These are phyloP conservation scores for Drosophila fuyamai DNA, from an alignment of 1,140 invertebrate species.

Conservation along the genomic window DNA sequence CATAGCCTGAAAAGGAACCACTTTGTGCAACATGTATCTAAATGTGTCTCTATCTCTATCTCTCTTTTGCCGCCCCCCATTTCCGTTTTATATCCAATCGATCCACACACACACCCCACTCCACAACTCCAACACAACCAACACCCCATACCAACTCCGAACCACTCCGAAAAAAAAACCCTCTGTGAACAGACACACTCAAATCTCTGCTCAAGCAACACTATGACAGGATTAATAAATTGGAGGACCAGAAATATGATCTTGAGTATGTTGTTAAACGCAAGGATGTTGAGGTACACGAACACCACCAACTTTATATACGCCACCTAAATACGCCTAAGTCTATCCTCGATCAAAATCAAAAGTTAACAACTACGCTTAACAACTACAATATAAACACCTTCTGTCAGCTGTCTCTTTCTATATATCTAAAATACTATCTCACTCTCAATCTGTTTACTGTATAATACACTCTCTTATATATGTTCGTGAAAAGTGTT, in stretches of 20 bases:
- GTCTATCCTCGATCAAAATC: conserved; percentile 64
- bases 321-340: conserved; percentile 47
- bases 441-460: conserved; percentile 33
- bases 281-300: conserved; percentile 97
- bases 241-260: conserved; percentile 99
- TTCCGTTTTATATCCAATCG: conserved; percentile 15
- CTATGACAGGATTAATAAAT: conserved; percentile 93
- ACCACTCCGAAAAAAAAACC: conserved; percentile 19
- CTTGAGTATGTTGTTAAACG: conserved; percentile 98
- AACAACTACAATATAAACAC: conserved; percentile 63
- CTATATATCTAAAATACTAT: conserved; percentile 26
- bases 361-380: conserved; percentile 61
- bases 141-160: conserved; percentile 10
- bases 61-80: conserved; percentile 37
- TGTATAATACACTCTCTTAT: conserved; percentile 28
- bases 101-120: conserved; percentile 31
- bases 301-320: conserved; percentile 61
- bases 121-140: conserved; percentile 25
- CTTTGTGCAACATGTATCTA: conserved; percentile 41
- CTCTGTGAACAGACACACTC: conserved; percentile 87
- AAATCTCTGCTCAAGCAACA: conserved; percentile 93
- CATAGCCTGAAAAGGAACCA: conserved; percentile 10
- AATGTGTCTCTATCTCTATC: conserved; percentile 50
- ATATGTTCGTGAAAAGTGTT: conserved; percentile 45
- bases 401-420: conserved; percentile 67